A percentile compares a stretch with the other conserved stretches of the same genome.
These are phyloP conservation scores for Mycteria americana DNA, from an alignment of 2,797 vertebrate genomes.

Conservation along the genomic window DNA sequence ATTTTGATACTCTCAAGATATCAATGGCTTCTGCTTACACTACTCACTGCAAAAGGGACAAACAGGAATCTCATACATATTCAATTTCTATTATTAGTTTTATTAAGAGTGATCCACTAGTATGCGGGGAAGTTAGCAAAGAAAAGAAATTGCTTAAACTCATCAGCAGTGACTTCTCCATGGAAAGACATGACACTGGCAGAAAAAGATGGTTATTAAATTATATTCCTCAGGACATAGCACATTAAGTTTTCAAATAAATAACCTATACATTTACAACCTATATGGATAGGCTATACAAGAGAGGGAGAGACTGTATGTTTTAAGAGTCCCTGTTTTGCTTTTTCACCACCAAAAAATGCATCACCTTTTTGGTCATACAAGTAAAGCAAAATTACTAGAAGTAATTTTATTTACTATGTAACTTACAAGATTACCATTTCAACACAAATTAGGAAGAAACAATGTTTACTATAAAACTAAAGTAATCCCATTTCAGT, in stretches of 20 bases:
- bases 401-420: not conserved
- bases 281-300: rapidly evolving
- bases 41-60: not conserved
- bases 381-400: not conserved
- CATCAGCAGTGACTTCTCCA: not conserved
- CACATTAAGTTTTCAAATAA: not conserved
- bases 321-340: not conserved
- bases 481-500: not conserved
- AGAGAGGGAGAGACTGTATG: not conserved
- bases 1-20: not conserved
- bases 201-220: not conserved
- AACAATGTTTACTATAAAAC: not conserved
- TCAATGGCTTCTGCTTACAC: not conserved
- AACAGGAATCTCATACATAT: not conserved
- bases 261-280: not conserved
- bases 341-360: not conserved
- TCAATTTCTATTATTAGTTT: not conserved
- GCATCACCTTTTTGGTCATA: not conserved
- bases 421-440: not conserved
- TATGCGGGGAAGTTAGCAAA: not conserved
- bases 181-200: not conserved
- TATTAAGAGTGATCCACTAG: not conserved
- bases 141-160: not conserved
- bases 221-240: not conserved
- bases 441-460: conserved; percentile 8